Evolutionary conservation across 2,888 invertebrate genomes (phyloP).

Genomic region (Drosophila affinis): DNA sequence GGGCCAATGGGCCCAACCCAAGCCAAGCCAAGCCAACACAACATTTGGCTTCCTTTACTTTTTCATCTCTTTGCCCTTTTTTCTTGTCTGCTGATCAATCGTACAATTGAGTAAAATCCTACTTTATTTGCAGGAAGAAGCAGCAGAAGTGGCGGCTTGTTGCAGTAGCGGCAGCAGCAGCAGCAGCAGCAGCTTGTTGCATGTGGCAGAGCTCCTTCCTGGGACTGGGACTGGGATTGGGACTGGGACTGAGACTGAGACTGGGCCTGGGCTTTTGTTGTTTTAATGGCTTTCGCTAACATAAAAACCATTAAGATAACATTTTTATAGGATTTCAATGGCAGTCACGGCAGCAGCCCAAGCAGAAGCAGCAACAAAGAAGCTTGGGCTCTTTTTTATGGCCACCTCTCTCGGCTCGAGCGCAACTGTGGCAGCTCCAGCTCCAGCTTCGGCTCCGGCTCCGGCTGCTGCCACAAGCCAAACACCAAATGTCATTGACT

Average conservation of each 20-base stretch:
- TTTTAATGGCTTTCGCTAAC: conserved; percentile 79
- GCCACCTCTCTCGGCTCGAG: conserved; percentile 47
- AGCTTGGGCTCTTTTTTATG: conserved; percentile 61
- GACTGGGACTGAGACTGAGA: conserved; percentile 34
- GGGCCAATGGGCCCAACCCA: conserved; percentile 13
- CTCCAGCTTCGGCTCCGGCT: not conserved
- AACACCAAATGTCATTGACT: conserved; percentile 78
- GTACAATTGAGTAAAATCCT: conserved; percentile 79
- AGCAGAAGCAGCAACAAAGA: conserved; percentile 54
- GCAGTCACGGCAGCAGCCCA: conserved; percentile 64
- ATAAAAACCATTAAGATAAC: conserved; percentile 82
- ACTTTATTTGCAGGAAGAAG: conserved; percentile 73
- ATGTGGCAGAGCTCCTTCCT: conserved; percentile 32
- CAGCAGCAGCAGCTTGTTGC: conserved; percentile 50
- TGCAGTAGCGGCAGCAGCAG: conserved; percentile 22
- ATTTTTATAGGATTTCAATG: conserved; percentile 80
- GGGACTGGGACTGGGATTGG: conserved; percentile 30
- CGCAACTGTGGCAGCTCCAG: conserved; percentile 34
- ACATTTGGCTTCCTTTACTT: conserved; percentile 28
- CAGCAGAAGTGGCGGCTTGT: conserved; percentile 33
- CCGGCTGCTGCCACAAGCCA: conserved; percentile 58
- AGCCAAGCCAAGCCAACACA: conserved; percentile 14
- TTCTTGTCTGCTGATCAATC: conserved; percentile 73
- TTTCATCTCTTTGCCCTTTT: conserved; percentile 16
- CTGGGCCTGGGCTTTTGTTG: conserved; percentile 65